Base-by-base conservation (phyloP, 2,113 vertebrate genomes). In the Colossoma macropomum region DNA sequence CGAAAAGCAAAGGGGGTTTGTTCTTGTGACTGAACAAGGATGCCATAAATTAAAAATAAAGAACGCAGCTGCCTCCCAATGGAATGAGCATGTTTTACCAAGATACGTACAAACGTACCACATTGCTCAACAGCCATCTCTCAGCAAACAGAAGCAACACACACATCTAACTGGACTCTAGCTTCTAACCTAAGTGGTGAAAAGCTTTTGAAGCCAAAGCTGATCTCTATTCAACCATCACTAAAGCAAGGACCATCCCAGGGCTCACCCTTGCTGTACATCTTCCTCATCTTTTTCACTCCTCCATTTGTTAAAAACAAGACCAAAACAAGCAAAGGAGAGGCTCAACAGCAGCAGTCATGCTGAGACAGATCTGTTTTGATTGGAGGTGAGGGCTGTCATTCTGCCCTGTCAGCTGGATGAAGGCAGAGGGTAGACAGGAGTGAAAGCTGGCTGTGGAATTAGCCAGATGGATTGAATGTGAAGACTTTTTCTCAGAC, bases 41-140 rank as follows among this genome's bases (percentile, higher is more conserved):
- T 9, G 77, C 79, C 38, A 66, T 88, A 89, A 91, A 91, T 90
- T 86, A 83, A 80, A 66, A 78, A 81, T 0, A 2, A 56, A 88
- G 82, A 90, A 90, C 79, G 82, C 80, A 87, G 77, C 75, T 83
- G 85, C 88, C 85, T 84, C 70, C 19, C 0, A 12, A 80, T 82
- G 50, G 87, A 89, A 89, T 84, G 72, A 73, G 79, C 87, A 84
- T 88, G 82, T 79, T 87, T 85, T 63, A 50, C 32, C 15, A n/a
- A 77, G 75, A 83, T 74, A 76, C 60, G 48, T 77, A 38, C 25
- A n/a, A 77, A 30, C 23, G 21, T 41, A 28, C 30, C 1, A n/a
- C 7, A 17, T 38, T 28, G 59, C n/a, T 70, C 16, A 23, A 21
- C 66, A 68, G 9, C 65, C 4, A 4, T 74, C 17, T 74, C 13